Evolutionary conservation across 2,797 vertebrate species (phyloP), one percentile per base, ranked within the genome.

Genomic region (Nannoperca obscura): DNA sequence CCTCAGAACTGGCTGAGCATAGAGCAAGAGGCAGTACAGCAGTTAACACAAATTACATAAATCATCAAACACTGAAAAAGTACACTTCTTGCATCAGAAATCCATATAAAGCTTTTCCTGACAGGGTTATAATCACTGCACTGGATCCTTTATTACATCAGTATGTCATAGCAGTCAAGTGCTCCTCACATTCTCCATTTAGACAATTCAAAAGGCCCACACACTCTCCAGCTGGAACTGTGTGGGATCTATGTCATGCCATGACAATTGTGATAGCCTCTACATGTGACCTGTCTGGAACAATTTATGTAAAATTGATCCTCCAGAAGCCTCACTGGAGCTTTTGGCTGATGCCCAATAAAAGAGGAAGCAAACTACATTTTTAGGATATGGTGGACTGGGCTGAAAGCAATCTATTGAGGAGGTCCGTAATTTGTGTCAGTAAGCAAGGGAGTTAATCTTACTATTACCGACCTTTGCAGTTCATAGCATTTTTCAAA

Each of bases 41-140:
- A 63, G 80, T 86, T 88, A 86, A 84, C 19, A 77, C 54, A 82
- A 79, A 89, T 84, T 84, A 69, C 46, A 84, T 87, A 74, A 88
- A 84, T 89, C 76, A 88, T 87, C 68, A 84, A 80, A 84, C 66
- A 57, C 40, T 46, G 14, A 78, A 78, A 84, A 76, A 86, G 52
- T 14, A 71, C 53, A 36, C 65, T 61, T 78, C 27, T 34, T 55
- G 57, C 40, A 47, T 89, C 81, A 86, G 32, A 83, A 86, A 80
- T 82, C 84, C 60, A 81, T 76, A 64, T 24, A 75, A 84, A 83
- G 74, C 32, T 32, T 73, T 62, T 83, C 42, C 71, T 76, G 67
- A 71, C 9, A 2, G 52, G 58, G 47, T 84, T 80, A 68, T 78
- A 78, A 86, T 85, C 79, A 79, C 61, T 49, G 46, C 65, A 34